These are phyloP conservation scores for Coleophora deauratella DNA, from an alignment of 2,888 invertebrate species.

Conservation along the genomic window DNA sequence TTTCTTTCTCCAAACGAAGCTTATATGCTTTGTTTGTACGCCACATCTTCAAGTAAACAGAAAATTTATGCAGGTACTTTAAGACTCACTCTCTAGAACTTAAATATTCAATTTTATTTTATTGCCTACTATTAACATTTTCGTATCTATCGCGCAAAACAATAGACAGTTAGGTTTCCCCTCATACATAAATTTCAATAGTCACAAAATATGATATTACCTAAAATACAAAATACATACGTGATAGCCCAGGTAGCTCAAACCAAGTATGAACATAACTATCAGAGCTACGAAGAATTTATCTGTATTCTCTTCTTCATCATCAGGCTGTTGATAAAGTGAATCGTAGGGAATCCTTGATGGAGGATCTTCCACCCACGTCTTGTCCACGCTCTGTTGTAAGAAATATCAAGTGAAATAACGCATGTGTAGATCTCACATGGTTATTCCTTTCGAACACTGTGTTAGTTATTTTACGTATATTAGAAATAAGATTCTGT, in stretches of 20 bases:
- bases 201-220: too few species aligned
- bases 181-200: too few species aligned
- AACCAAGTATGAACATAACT: constrained; percentile 79
- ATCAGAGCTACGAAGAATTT: constrained; percentile 87
- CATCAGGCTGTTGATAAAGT: constrained; percentile 80
- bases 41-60: constrained; percentile 73
- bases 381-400: constrained; percentile 80
- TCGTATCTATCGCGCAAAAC: too few species aligned
- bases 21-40: constrained; percentile 83
- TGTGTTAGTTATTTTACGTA: too few species aligned
- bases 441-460: too few species aligned
- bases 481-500: too few species aligned
- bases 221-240: constrained; percentile 50
- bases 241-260: constrained; percentile 78
- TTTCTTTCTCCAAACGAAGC: constrained; percentile 81
- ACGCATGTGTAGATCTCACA: too few species aligned
- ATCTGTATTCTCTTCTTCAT: constrained; percentile 86
- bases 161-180: too few species aligned
- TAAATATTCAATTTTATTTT: too few species aligned
- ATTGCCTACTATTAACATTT: too few species aligned
- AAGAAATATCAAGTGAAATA: too few species aligned
- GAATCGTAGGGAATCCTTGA: constrained; percentile 84
- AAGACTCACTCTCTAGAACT: background rate
- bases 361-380: constrained; percentile 90
- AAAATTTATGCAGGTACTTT: background rate